A percentile compares a stretch with the other conserved stretches of the same genome.
These are phyloP conservation scores for Scaptomyza graminum DNA, from an alignment of 1,140 invertebrate species.

Conservation along the genomic window DNA sequence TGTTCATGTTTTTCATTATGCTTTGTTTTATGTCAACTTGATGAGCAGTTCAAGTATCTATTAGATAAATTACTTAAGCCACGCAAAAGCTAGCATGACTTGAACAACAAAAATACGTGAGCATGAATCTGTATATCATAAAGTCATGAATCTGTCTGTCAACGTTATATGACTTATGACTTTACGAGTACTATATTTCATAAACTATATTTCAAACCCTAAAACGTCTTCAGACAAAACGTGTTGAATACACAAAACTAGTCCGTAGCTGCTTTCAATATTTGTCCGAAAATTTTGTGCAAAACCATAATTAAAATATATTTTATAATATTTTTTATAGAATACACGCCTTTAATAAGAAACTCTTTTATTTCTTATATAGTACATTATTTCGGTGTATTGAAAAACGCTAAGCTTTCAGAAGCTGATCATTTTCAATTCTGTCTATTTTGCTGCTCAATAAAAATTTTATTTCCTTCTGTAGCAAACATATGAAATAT, in stretches of 20 bases:
- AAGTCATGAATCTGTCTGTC: conserved; percentile 21
- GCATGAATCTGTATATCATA: conserved; percentile 36
- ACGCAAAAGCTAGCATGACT: conserved; percentile 18
- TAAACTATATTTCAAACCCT: not conserved
- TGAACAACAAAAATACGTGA: conserved; percentile 15
- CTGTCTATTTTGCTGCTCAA: not conserved
- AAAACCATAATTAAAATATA: no score
- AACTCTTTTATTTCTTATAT: no score
- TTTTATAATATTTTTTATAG: no score
- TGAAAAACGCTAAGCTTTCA: no score
- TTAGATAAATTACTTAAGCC: conserved; percentile 61
- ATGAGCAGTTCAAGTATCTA: conserved; percentile 73
- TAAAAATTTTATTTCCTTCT: not conserved
- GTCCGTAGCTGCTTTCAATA: no score
- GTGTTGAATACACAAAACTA: no score
- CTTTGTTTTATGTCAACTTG: conserved; percentile 73
- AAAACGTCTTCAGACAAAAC: no score
- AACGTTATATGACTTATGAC: conserved; percentile 10
- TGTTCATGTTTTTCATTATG: conserved; percentile 56
- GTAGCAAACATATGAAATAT: not conserved
- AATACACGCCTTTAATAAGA: no score
- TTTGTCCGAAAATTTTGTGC: no score
- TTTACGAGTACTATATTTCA: not conserved
- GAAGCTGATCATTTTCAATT: not conserved
- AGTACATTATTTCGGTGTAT: no score